Conservation (phyloP, 2,113 vertebrate species). For the Myrmophylax atrothorax region DNA sequence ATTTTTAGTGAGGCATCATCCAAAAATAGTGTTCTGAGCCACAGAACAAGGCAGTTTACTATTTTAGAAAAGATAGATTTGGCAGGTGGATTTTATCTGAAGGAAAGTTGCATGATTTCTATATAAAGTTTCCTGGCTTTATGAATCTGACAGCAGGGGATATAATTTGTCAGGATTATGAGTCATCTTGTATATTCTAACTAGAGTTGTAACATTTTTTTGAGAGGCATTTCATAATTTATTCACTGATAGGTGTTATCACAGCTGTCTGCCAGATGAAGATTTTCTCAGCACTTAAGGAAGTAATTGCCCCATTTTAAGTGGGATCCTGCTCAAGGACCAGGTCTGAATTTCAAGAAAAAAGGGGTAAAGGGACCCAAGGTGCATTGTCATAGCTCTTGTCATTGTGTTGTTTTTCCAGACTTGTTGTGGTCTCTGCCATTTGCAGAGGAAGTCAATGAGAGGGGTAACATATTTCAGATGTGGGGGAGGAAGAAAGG, state of each 20-base stretch:
- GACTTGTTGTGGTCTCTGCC: neutral
- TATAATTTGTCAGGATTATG: neutral
- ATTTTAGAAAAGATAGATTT: neutral
- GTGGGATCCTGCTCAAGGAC: neutral
- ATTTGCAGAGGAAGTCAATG: neutral
- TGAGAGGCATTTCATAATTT: neutral
- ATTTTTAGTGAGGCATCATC: neutral
- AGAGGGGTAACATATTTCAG: fast-evolving
- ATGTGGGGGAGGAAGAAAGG: neutral
- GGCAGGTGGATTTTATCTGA: neutral
- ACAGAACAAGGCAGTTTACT: neutral
- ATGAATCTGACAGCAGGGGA: neutral
- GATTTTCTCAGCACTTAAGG: neutral
- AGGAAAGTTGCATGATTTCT: neutral
- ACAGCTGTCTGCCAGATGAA: neutral
- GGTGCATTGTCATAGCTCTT: neutral
- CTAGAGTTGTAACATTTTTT: neutral
- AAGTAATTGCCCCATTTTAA: neutral
- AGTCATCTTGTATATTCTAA: neutral
- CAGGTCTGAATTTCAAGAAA: neutral
- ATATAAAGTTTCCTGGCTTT: neutral
- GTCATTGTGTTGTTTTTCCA: neutral
- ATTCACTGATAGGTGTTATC: neutral
- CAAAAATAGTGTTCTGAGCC: neutral
- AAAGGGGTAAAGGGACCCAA: neutral